phyloP scores from a whole-genome alignment of 2,113 vertebrate species.

The Mormyrus lacerda region DNA sequence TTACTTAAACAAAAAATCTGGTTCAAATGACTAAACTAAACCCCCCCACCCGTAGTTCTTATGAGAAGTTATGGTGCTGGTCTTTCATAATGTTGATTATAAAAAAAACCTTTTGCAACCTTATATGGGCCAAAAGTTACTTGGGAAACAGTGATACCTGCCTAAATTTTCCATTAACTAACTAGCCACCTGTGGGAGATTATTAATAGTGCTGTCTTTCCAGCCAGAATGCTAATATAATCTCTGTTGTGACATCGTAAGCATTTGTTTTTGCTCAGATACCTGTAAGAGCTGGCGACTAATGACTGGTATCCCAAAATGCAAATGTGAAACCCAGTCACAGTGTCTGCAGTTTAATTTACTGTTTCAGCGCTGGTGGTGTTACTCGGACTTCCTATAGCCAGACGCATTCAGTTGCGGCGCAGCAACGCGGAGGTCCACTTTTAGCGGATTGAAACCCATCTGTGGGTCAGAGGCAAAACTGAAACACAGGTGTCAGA shows the following conservation, averaged over 20 bases:
- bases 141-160: slow-evolving; percentile 19
- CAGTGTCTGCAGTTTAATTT: not conserved
- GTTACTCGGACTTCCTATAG: not conserved
- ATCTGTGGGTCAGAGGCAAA: not conserved
- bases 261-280: slow-evolving; percentile 48
- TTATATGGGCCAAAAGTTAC: slow-evolving; percentile 42
- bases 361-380: not conserved
- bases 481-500: not conserved
- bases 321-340: not conserved
- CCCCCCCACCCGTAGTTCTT: not conserved
- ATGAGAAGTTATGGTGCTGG: not conserved
- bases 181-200: slow-evolving; percentile 27
- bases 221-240: slow-evolving; percentile 42
- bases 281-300: slow-evolving; percentile 22
- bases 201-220: slow-evolving; percentile 26
- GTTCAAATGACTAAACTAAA: too few relatives aligned
- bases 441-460: not conserved
- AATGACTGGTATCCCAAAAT: not conserved
- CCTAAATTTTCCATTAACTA: slow-evolving; percentile 43
- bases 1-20: not conserved
- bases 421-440: not conserved
- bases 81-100: not conserved
- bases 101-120: not conserved
- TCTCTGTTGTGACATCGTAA: slow-evolving; percentile 38
- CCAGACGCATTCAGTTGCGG: not conserved